Base-by-base conservation (phyloP, 2,113 vertebrate species). In the Semnornis frantzii region DNA sequence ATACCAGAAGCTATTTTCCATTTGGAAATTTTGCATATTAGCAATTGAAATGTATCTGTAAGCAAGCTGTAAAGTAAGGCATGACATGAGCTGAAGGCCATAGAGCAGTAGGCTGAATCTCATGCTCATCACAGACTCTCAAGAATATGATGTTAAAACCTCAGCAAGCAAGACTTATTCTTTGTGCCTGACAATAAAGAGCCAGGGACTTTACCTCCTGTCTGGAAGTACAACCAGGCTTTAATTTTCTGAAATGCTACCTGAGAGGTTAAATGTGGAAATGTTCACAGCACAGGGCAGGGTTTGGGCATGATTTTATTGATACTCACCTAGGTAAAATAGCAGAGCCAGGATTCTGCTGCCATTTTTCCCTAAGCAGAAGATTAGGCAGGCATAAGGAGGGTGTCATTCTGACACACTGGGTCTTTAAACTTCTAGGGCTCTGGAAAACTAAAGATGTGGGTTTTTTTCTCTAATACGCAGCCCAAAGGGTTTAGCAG, bases 1-100 rank as follows among this genome's bases (percentile, higher is more conserved):
- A 59, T 46, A 94, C 91, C 82, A 94, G 91, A 74, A 96, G 91
- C 90, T 81, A 97, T 96, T 95, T 94, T 97, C 95, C 92, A 88
- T 95, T 95, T 95, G 90, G 93, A 95, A 97, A 93, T 93, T 50
- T 54, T 21, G 3, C 85, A 83, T 93, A 81, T 90, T 96, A 20
- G 79, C 85, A 76, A 33, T 58, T 86, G 90, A 92, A 94, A 95
- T 57, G 9, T 62, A 83, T 81, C 85, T 85, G 55, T 37, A n/a
- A 74, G 79, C 48, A 60, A 62, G 82, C 76, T 87, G 76, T 55
- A 55, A 81, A 88, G 54, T 9, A 65, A 83, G 58, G 82, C 7
- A 0, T 78, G 82, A 65, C n/a, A 10, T 31, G 82, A 77, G 82
- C 85, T 54, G 44, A 33, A 92, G 73, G 69, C 64, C 73, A 44